Base-by-base conservation (phyloP, 2,888 invertebrate genomes). In the Drosophila cognata region DNA sequence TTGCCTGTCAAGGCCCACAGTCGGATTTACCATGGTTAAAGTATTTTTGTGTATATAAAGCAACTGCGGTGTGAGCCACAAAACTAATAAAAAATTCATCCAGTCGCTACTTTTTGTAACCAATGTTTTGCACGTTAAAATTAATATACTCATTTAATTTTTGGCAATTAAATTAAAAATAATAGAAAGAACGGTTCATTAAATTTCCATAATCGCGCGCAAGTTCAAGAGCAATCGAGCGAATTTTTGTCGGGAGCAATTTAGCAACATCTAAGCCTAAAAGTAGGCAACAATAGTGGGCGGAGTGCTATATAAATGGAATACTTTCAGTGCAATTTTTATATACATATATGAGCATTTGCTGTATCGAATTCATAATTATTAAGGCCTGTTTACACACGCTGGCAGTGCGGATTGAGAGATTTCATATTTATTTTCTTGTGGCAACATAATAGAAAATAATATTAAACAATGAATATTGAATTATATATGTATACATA, bases 181-280 rank as follows among this genome's bases (percentile, higher is more conserved):
- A 36, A 33, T 59, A 33, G 10, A 61, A 66, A 41, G 16, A 59
- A 71, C 38, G 78, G 72, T 38, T 65, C 80, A 80, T 78, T 80
- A 61, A 78, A 64, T 66, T 60, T 18, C n/a, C 35, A 36, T 16
- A 36, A 21, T 5, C 43, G 43, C 25, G 35, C 7, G n/a, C 31
- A 18, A 21, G 50, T 79, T 79, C 63, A 71, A 70, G 60, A 57
- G 74, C 55, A 55, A 56, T 52, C 4, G 29, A 48, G 57, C 46
- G n/a, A 59, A 25, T 33, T 29, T 46, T 35, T 13, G 8, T 2
- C 2, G 1, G 1, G 10, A 10, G 11, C 5, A 21, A 16, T n/a
- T 59, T n/a, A 16, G 18, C 13, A 21, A 53, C 0, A 1, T 7
- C 1, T 25, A 1, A 1, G 50, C 60, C 70, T 18, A 41, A 55